These are phyloP conservation scores for Aurelia sp. DNA, from an alignment of 30 jellyfish, hydroid and myxozoan species.

Conservation along the genomic window DNA sequence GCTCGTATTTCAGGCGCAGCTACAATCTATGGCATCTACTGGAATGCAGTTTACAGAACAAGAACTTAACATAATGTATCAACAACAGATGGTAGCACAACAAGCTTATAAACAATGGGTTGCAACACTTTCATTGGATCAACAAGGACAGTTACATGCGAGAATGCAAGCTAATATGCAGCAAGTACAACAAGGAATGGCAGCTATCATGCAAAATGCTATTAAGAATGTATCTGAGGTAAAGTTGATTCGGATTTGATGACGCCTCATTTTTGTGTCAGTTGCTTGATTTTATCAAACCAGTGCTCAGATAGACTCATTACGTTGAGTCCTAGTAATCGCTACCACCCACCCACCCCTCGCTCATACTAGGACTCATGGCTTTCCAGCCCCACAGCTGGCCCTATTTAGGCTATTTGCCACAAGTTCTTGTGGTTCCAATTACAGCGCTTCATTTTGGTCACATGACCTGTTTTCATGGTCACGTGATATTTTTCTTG, in stretches of 20 bases:
- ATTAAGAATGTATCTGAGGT: slow-evolving; percentile 64
- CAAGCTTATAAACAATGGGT: slow-evolving; percentile 99
- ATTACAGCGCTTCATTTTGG: too few species aligned
- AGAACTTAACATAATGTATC: slow-evolving; percentile 93
- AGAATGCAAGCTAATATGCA: slow-evolving; percentile 99
- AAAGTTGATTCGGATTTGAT: neutral
- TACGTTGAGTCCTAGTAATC: too few species aligned
- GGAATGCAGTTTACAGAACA: slow-evolving; percentile 98
- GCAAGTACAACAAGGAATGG: slow-evolving; percentile 97
- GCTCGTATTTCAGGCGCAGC: slow-evolving; percentile 73
- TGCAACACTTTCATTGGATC: slow-evolving; percentile 94
- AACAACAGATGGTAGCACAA: slow-evolving; percentile 96
- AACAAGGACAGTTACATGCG: slow-evolving; percentile 94
- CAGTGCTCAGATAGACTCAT: too few species aligned
- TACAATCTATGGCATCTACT: slow-evolving; percentile 95
- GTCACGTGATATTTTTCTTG: too few species aligned
- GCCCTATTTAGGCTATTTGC: too few species aligned
- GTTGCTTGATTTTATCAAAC: too few species aligned
- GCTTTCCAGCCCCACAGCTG: too few species aligned
- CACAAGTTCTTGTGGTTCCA: too few species aligned
- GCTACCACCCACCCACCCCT: too few species aligned
- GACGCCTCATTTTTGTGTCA: too few species aligned
- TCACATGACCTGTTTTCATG: too few species aligned
- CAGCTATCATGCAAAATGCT: slow-evolving; percentile 85
- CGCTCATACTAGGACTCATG: too few species aligned